phyloP scores from a whole-genome alignment of 2,113 vertebrate species.

The Rhinolophus ferrumequinum region DNA sequence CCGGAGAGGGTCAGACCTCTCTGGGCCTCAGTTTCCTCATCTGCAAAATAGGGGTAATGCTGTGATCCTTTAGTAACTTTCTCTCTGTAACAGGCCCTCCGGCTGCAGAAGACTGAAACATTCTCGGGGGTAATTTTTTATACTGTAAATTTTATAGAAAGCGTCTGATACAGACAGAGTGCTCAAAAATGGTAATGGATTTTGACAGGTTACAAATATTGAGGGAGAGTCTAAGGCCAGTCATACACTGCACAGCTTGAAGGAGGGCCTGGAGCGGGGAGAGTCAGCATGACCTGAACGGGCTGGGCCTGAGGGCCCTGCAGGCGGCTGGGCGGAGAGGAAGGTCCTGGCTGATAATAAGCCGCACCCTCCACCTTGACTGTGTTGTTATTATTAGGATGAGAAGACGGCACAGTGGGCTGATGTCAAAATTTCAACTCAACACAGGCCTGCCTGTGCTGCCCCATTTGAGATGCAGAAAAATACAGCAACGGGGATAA shows the following conservation, averaged over 20 bases:
- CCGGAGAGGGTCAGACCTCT: accelerated
- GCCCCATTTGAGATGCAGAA: not conserved
- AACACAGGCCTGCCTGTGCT: not conserved
- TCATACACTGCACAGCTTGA: accelerated
- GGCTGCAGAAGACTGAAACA: not conserved
- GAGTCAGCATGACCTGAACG: not conserved
- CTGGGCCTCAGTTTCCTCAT: not conserved
- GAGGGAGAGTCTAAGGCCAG: not conserved
- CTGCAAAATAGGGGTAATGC: not conserved
- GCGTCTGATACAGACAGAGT: not conserved
- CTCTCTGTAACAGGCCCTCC: not conserved
- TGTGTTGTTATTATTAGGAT: not conserved
- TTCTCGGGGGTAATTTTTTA: not conserved
- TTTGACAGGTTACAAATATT: too few relatives aligned
- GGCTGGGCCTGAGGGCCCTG: not conserved
- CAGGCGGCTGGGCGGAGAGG: not conserved
- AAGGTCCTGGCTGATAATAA: not conserved
- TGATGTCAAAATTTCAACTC: not conserved
- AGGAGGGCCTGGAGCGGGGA: not conserved
- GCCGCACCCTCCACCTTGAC: too few relatives aligned
- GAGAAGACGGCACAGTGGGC: not conserved
- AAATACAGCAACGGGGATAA: not conserved
- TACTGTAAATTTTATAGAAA: not conserved
- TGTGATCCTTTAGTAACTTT: too few relatives aligned
- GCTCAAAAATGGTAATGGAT: not conserved